Evolutionary conservation across 2,888 invertebrate genomes (phyloP), one percentile per base, ranked within the genome.

Genomic region (Rhagium mordax): DNA sequence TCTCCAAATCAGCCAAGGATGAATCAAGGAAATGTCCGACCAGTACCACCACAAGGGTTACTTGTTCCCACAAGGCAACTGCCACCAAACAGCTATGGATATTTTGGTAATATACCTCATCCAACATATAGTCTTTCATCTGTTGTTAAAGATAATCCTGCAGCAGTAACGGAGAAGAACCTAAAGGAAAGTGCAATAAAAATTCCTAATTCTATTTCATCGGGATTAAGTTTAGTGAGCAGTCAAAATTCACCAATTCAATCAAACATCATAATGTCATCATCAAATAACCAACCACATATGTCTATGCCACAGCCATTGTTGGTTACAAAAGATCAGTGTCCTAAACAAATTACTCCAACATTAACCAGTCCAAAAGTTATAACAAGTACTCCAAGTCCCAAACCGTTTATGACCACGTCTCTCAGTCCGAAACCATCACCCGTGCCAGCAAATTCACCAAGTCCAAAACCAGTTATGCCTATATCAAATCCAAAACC

Each of bases 131-230:
- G 72, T 33, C 62, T 73, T 8, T 27, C 76, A 7, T 60, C 77
- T 64, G 67, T 68, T 27, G 51, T 70, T 29, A 77, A 79, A 71
- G 79, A 81, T 55, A 68, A 67, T 27, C 18, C 71, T 57, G 88
- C 88, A 82, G 87, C 88, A n/a, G 5, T 48, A 10, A 87, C 51
- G 21, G 66, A 78, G 21, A 70, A 71, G 33, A 60, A 55, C 48
- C 41, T 68, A 21, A 51, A 24, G 4, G 76, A 74, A 13, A 24
- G 16, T 51, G 2, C 65, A 5, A 18, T 33, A 21, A 68, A 18
- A 59, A n/a, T 55, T 2, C 10, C 47, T 20, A 29, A 41, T 21
- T 47, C 51, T n/a, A 57, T 55, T 8, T 27, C 70, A 1, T 27
- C 70, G 21, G 24, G 41, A 18, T 70, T 70, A 16, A 18, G 64